These are phyloP conservation scores for Patiria miniata DNA, from an alignment of 35 echinoderm and acorn worm genomes.

Conservation along the genomic window DNA sequence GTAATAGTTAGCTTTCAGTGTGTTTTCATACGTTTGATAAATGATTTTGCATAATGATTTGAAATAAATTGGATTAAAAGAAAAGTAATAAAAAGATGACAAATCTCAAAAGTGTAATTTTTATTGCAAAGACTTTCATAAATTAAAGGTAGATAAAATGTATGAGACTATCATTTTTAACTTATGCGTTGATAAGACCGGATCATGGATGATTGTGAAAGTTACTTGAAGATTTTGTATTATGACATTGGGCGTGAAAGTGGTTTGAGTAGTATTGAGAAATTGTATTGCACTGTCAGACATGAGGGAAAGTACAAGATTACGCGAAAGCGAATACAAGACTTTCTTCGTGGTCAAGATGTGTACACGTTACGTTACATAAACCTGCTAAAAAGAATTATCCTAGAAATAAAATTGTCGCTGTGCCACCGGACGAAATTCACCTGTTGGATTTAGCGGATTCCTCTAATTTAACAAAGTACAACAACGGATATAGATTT, in stretches of 20 bases:
- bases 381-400: constrained; percentile 9
- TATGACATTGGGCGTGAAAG: neutral
- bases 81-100: too few species aligned
- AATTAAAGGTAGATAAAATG: too few species aligned
- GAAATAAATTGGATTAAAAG: too few species aligned
- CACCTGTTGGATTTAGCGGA: neutral
- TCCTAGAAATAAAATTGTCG: constrained; percentile 5
- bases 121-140: too few species aligned
- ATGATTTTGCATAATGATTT: too few species aligned
- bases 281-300: neutral
- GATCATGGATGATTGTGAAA: neutral
- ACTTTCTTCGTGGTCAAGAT: constrained; percentile 5
- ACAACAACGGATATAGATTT: neutral
- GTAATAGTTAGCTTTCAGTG: too few species aligned
- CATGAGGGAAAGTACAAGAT: neutral
- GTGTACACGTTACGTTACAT: constrained; percentile 32
- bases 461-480: neutral
- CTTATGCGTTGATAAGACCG: neutral
- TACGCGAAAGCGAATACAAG: neutral
- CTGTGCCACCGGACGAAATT: neutral
- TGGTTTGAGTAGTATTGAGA: neutral
- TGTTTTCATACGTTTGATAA: too few species aligned
- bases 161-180: neutral
- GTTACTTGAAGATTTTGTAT: neutral
- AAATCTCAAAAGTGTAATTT: too few species aligned